Conservation (phyloP, 2,797 vertebrate species). For the Eulemur mongoz region DNA sequence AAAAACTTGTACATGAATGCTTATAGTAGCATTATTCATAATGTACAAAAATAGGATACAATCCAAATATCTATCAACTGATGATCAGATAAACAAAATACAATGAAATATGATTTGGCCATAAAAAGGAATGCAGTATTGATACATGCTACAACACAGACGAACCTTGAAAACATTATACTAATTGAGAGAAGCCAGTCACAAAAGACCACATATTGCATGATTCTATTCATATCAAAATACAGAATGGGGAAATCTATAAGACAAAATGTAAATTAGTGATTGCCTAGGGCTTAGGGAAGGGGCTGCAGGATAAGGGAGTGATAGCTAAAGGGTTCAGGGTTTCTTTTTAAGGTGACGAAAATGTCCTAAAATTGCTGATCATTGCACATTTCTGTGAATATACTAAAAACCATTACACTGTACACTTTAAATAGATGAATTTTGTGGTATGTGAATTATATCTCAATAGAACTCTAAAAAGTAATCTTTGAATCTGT, state of each 20-base stretch:
- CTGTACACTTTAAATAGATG: not conserved
- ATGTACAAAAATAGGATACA: not conserved
- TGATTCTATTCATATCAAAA: not conserved
- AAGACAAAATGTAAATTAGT: not conserved
- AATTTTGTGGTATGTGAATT: not conserved
- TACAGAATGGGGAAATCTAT: not conserved
- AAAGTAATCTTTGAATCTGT: not conserved
- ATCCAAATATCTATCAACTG: not conserved
- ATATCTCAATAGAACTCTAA: not conserved
- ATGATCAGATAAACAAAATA: not conserved
- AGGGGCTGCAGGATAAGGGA: not conserved
- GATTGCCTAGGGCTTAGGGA: not conserved
- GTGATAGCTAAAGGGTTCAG: not conserved
- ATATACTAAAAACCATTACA: not conserved
- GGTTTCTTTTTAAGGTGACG: not conserved
- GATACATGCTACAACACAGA: not conserved
- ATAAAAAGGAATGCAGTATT: not conserved
- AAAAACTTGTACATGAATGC: not conserved
- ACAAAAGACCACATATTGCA: not conserved
- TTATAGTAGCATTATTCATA: not conserved
- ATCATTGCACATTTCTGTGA: not conserved
- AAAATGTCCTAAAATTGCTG: not conserved
- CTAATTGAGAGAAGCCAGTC: not conserved
- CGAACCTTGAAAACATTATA: not conserved
- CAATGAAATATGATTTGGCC: not conserved